These are phyloP conservation scores for Hemibagrus guttatus DNA, from an alignment of 2,797 vertebrate genomes.

Conservation along the genomic window DNA sequence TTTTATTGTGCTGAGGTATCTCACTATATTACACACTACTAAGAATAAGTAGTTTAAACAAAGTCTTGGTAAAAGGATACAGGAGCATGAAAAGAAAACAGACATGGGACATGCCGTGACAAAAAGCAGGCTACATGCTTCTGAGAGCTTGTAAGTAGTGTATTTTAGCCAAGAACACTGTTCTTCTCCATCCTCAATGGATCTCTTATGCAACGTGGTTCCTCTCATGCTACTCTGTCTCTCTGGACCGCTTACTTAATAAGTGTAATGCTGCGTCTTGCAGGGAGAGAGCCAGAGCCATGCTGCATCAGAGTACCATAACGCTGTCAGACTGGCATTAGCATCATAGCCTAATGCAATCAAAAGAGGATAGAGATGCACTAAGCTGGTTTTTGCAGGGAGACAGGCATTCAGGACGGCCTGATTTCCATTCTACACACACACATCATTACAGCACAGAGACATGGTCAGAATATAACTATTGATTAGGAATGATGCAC, in stretches of 20 bases:
- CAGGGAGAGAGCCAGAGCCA: conserved; percentile 9
- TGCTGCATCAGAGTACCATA: conserved; percentile 38
- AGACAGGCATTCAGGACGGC: conserved; percentile 12
- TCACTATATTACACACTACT: neutral
- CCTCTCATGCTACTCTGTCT: conserved; percentile 1
- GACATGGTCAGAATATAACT: neutral
- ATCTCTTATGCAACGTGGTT: conserved; percentile 25
- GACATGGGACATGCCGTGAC: neutral
- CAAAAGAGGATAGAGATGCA: conserved; percentile 38
- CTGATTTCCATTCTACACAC: conserved; percentile 19
- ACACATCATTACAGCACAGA: conserved; percentile 1
- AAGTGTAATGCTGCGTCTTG: conserved; percentile 39
- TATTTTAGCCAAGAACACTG: conserved; percentile 18
- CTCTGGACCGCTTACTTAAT: conserved; percentile 34
- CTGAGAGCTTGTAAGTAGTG: neutral
- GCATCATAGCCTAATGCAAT: conserved; percentile 43
- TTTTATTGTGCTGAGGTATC: neutral
- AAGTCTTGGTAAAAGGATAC: neutral
- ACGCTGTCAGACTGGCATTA: conserved; percentile 41
- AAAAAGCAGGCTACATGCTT: neutral
- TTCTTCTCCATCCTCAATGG: neutral
- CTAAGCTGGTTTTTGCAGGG: conserved; percentile 39
- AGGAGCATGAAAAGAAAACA: neutral
- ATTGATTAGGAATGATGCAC: neutral
- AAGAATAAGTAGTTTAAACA: neutral